phyloP scores from a whole-genome alignment of 2,797 vertebrate species.

The Clarias pachynema region DNA sequence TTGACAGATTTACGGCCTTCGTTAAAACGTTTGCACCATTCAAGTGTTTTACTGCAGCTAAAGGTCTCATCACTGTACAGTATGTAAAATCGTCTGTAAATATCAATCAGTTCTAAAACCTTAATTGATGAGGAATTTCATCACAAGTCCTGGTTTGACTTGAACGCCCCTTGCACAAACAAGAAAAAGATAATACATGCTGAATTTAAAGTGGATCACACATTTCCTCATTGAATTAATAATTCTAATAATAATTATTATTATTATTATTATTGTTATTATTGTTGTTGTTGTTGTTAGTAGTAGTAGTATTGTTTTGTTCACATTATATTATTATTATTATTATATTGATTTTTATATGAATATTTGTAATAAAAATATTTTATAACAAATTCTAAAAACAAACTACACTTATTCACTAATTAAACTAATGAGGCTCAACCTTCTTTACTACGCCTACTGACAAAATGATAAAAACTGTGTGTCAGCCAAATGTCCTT shows the following conservation, averaged over 20 bases:
- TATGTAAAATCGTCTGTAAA: too few species aligned
- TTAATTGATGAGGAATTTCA: too few species aligned
- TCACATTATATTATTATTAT: not conserved
- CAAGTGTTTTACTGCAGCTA: too few species aligned
- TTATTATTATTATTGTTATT: not conserved
- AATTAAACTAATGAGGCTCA: not conserved
- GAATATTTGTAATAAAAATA: not conserved
- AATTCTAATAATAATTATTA: not conserved
- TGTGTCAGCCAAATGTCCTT: constrained; percentile 31
- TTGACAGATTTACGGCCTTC: too few species aligned
- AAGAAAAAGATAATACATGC: not conserved
- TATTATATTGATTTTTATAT: not conserved
- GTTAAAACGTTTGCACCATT: too few species aligned
- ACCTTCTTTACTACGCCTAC: not conserved
- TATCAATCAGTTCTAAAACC: too few species aligned
- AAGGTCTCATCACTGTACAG: too few species aligned
- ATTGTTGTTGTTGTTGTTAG: too few species aligned
- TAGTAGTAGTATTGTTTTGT: not conserved
- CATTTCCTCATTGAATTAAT: not conserved
- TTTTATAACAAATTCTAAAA: not conserved
- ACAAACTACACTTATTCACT: not conserved
- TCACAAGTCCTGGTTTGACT: too few species aligned
- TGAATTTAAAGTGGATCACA: not conserved
- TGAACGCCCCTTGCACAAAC: not conserved
- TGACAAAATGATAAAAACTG: constrained; percentile 34